A percentile compares a stretch with the other conserved stretches of the same genome.
phyloP scores from a whole-genome alignment of 2,113 vertebrate genomes.

The Odocoileus hemionus region DNA sequence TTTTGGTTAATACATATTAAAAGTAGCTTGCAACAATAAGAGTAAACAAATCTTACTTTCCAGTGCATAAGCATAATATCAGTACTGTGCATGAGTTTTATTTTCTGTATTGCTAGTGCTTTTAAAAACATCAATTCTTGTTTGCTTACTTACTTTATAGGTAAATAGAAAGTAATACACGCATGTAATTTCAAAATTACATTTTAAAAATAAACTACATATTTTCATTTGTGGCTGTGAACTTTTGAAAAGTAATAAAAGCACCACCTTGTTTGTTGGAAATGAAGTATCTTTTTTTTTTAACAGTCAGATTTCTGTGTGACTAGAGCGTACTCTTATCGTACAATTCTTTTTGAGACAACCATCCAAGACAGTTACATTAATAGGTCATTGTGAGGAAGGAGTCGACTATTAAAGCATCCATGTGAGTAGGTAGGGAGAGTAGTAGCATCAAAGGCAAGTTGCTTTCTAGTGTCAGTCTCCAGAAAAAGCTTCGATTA shows the following conservation, averaged over 20 bases:
- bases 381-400: not conserved
- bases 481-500: not conserved
- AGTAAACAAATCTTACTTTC: not conserved
- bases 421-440: not conserved
- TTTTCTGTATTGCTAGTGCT: not conserved
- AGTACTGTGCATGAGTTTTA: not conserved
- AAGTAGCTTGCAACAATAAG: not conserved
- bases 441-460: not conserved
- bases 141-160: not conserved
- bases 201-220: not conserved
- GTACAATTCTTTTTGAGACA: not conserved
- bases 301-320: not conserved
- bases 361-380: not conserved
- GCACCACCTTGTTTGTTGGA: not conserved
- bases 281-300: not conserved
- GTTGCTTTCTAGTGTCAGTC: not conserved
- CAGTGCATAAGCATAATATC: not conserved
- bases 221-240: not conserved
- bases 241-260: constrained; percentile 10
- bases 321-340: not conserved
- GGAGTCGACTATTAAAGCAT: not conserved
- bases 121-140: not conserved
- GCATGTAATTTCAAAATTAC: not conserved
- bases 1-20: constrained; percentile 3
- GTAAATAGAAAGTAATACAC: not conserved